phyloP scores from a whole-genome alignment of 2,797 vertebrate genomes.

The Pseudocheirus occidentalis region DNA sequence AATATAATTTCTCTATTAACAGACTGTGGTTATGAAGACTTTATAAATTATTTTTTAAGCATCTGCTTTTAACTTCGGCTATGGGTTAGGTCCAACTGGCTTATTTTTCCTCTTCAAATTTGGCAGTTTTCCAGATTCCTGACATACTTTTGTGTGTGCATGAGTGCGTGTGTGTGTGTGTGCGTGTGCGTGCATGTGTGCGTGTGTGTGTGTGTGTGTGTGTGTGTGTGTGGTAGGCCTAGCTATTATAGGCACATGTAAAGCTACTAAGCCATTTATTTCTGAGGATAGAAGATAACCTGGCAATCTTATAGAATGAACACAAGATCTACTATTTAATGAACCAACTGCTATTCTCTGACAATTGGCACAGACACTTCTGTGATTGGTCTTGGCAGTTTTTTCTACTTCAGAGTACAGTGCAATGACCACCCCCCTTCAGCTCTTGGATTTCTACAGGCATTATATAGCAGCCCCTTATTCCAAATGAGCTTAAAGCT shows the following conservation, averaged over 20 bases:
- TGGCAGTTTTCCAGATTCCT: not conserved
- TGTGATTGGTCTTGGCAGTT: not conserved
- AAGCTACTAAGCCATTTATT: not conserved
- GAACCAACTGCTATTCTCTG: not conserved
- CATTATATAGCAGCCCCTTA: not conserved
- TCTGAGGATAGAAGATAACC: not conserved
- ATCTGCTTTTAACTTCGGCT: not conserved
- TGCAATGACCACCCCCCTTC: not conserved
- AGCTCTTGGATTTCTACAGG: not conserved
- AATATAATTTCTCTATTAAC: conserved; percentile 20
- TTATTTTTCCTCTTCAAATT: not conserved
- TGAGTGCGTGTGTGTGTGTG: too few relatives aligned
- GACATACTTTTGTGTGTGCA: not conserved
- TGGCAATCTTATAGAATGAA: not conserved
- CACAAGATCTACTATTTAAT: not conserved
- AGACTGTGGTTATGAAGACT: not conserved
- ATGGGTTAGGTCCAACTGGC: not conserved
- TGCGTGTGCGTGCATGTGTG: too few relatives aligned
- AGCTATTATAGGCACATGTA: not conserved
- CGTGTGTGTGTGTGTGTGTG: too few relatives aligned
- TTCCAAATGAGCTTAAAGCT: not conserved
- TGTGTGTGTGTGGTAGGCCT: not conserved
- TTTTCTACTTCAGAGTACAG: not conserved
- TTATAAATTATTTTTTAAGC: not conserved
- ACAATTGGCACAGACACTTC: not conserved